Conservation (phyloP, 2,888 invertebrate genomes). For the Helleia helle region DNA sequence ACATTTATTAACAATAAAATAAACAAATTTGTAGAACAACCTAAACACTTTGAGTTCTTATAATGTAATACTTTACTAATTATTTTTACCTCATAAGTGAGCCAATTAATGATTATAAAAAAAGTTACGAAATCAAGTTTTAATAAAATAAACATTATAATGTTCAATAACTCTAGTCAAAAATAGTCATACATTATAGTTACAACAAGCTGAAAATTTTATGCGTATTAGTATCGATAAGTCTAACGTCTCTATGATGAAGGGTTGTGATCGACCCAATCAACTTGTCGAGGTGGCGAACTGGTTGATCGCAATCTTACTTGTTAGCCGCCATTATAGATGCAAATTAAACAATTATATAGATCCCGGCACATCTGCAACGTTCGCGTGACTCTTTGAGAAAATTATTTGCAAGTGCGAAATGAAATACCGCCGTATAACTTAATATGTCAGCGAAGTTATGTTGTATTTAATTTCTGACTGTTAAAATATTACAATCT, state of each 20-base stretch:
- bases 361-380: conserved; percentile 35
- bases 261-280: conserved; percentile 24
- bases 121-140: no score
- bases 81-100: no score
- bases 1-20: no score
- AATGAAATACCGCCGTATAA: conserved; percentile 17
- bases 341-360: conserved; percentile 64
- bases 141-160: no score
- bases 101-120: no score
- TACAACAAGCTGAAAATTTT: no score
- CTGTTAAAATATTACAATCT: conserved; percentile 9
- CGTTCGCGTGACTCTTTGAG: conserved; percentile 44
- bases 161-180: no score
- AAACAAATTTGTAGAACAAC: no score
- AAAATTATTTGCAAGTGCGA: conserved; percentile 27
- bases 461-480: conserved; percentile 22
- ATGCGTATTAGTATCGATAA: conserved; percentile 6
- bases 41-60: no score
- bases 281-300: conserved; percentile 54
- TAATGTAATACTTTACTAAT: no score
- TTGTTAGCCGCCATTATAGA: conserved; percentile 60
- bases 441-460: conserved; percentile 16
- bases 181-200: no score
- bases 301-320: conserved; percentile 57
- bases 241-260: conserved; percentile 6